Conservation (phyloP, 2,888 invertebrate species). For the Caenorhabditis sulstoni region DNA sequence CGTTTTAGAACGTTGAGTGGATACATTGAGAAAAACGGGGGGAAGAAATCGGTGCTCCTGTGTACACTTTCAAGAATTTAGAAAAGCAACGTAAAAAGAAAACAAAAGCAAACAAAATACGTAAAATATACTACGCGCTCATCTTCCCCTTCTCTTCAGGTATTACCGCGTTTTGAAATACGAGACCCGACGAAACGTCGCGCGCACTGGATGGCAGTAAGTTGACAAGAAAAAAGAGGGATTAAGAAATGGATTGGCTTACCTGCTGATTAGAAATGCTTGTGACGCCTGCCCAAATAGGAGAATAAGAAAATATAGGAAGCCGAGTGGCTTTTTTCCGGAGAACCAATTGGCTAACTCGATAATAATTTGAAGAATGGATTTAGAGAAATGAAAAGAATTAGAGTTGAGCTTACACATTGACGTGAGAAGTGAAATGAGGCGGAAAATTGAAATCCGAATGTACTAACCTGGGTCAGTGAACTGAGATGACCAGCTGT, state of each 20-base stretch:
- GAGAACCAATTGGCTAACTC: too few species aligned
- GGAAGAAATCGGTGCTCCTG: constrained; percentile 14
- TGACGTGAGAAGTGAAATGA: too few species aligned
- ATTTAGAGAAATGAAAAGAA: too few species aligned
- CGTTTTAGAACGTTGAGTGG: constrained; percentile 35
- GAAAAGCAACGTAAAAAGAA: constrained; percentile 37
- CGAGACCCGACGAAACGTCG: constrained; percentile 22
- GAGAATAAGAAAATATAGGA: not conserved
- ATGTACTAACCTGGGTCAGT: too few species aligned
- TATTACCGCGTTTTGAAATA: constrained; percentile 50
- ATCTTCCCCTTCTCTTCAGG: constrained; percentile 17
- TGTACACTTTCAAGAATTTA: constrained; percentile 8
- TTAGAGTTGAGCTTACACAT: too few species aligned
- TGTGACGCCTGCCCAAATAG: not conserved
- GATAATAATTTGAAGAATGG: too few species aligned
- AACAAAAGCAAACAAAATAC: constrained; percentile 39
- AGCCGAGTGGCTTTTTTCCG: too few species aligned
- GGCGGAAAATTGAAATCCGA: too few species aligned
- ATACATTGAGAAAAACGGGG: not conserved
- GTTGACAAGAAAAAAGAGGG: constrained; percentile 9
- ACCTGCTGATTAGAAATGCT: too few species aligned
- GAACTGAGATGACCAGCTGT: too few species aligned
- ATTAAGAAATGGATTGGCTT: not conserved
- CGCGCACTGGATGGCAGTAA: constrained; percentile 15
- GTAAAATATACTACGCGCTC: constrained; percentile 39